These are phyloP conservation scores for Potorous gilbertii DNA, from an alignment of 2,797 vertebrate species.

Conservation along the genomic window DNA sequence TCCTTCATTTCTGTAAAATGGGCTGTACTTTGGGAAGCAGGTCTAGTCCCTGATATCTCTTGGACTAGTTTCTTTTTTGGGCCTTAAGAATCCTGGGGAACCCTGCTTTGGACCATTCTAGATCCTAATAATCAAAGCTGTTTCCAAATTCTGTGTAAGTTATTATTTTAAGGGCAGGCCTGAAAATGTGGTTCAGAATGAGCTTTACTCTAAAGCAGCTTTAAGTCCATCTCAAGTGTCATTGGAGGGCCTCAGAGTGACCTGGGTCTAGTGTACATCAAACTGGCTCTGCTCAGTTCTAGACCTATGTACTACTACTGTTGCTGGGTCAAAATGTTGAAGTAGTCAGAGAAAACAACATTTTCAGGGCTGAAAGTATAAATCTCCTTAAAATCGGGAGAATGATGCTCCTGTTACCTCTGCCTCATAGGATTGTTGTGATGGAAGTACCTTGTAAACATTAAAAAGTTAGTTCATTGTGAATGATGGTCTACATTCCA, in stretches of 20 bases:
- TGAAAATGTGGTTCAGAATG: not conserved
- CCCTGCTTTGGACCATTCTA: not conserved
- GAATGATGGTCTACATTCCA: no score
- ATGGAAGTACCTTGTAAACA: no score
- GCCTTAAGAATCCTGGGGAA: not conserved
- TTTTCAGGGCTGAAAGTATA: not conserved
- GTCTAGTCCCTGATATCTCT: not conserved
- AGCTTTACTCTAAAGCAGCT: not conserved
- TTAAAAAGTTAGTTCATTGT: no score
- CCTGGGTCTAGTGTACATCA: not conserved
- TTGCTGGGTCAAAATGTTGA: not conserved
- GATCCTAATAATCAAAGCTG: not conserved
- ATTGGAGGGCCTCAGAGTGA: not conserved
- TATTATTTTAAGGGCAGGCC: not conserved
- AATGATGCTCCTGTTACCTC: not conserved
- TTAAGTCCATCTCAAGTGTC: not conserved
- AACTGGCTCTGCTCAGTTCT: not conserved
- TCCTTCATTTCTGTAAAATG: not conserved
- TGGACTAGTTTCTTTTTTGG: not conserved
- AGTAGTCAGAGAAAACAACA: not conserved
- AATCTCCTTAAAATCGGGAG: not conserved
- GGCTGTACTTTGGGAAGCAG: not conserved
- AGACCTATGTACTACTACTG: not conserved
- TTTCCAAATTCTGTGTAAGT: not conserved
- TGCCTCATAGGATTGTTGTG: not conserved